Evolutionary conservation across 92 coral and sea anemone genomes (phyloP).

Genomic region (Micromussa lordhowensis): DNA sequence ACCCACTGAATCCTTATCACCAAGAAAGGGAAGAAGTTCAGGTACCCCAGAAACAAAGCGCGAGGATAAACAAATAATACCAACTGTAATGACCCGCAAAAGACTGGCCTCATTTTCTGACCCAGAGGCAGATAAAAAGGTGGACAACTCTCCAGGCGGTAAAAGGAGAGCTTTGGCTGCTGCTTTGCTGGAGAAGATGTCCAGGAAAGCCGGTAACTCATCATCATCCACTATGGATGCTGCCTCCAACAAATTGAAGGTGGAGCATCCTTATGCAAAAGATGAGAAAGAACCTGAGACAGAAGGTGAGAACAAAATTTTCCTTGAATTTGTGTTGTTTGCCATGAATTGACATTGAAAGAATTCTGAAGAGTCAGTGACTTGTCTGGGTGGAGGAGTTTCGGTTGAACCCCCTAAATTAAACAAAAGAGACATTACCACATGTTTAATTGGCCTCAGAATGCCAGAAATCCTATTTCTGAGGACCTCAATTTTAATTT

Average conservation of each 20-base stretch:
- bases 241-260: not conserved
- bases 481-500: too few relatives aligned
- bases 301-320: slow-evolving; percentile 12
- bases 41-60: slow-evolving; percentile 35
- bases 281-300: not conserved
- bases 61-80: slow-evolving; percentile 42
- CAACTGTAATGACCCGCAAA: slow-evolving; percentile 53
- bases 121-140: slow-evolving; percentile 34
- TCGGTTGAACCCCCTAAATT: too few relatives aligned
- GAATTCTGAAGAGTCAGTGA: not conserved
- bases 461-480: too few relatives aligned
- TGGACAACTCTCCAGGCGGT: slow-evolving; percentile 2
- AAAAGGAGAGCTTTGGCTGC: slow-evolving; percentile 31
- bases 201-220: slow-evolving; percentile 26
- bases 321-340: too few relatives aligned
- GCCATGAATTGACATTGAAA: too few relatives aligned
- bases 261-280: slow-evolving; percentile 12
- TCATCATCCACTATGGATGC: not conserved
- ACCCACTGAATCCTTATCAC: slow-evolving; percentile 29
- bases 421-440: too few relatives aligned
- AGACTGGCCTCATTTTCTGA: slow-evolving; percentile 59
- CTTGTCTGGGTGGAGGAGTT: too few relatives aligned
- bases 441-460: too few relatives aligned
- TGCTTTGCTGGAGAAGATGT: slow-evolving; percentile 43
- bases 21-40: slow-evolving; percentile 41